These are phyloP conservation scores for Campylorhamphus procurvoides DNA, from an alignment of 2,113 vertebrate species.

Conservation along the genomic window DNA sequence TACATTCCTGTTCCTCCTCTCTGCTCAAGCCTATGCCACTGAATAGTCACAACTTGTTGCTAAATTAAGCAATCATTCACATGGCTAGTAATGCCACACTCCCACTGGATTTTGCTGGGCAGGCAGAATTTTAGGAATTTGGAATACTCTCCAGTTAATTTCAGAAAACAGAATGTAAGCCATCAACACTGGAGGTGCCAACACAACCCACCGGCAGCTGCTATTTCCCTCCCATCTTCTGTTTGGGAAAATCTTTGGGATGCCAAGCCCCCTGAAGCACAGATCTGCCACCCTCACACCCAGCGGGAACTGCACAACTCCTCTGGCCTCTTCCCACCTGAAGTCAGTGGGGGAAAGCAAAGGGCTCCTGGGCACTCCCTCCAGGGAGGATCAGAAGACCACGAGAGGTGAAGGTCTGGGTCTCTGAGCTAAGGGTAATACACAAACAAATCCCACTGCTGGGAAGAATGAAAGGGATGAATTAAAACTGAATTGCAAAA, in stretches of 20 bases:
- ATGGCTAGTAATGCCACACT: background rate
- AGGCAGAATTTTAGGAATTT: conserved; percentile 41
- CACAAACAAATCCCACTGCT: background rate
- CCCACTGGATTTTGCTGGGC: background rate
- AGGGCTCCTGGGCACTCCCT: background rate
- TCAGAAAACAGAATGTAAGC: conserved; percentile 4
- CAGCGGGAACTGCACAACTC: background rate
- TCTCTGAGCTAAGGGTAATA: background rate
- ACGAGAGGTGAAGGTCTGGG: background rate
- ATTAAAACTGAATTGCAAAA: background rate
- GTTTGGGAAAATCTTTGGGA: background rate
- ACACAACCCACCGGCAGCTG: background rate
- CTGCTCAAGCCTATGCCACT: background rate
- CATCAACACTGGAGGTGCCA: background rate
- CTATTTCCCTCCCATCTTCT: background rate
- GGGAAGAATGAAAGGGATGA: background rate
- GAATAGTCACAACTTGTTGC: conserved; percentile 3
- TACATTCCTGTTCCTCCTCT: background rate
- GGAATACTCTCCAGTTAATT: background rate
- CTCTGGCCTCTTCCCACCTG: background rate
- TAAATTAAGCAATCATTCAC: conserved; percentile 34
- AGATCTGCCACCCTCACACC: background rate
- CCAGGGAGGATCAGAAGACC: background rate
- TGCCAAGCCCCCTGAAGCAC: background rate
- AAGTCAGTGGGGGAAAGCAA: background rate